Conservation (phyloP, 2,888 invertebrate species). For the Cantharis nigra region DNA sequence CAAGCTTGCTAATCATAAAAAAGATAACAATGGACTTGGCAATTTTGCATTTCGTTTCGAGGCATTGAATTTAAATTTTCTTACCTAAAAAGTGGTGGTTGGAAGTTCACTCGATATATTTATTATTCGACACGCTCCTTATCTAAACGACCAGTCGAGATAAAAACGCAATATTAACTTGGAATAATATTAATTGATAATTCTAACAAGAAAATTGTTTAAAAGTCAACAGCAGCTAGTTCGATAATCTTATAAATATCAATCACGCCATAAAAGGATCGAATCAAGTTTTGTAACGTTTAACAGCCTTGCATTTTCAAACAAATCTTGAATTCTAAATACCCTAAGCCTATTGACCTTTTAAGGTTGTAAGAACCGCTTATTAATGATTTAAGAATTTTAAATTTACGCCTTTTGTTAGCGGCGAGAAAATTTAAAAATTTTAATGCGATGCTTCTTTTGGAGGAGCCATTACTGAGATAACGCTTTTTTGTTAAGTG, state of each 20-base stretch:
- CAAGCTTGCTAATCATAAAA: not conserved
- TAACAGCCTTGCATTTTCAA: conserved; percentile 3
- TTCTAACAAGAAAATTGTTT: conserved; percentile 3
- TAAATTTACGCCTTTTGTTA: not conserved
- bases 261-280: conserved; percentile 10
- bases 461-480: not conserved
- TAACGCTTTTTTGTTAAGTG: not conserved
- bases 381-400: not conserved
- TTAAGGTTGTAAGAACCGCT: not conserved
- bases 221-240: not conserved
- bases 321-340: not conserved
- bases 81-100: not conserved
- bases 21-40: not conserved
- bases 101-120: not conserved
- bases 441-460: not conserved
- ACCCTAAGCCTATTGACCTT: not conserved
- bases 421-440: not conserved
- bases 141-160: not conserved
- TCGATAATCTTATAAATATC: conserved; percentile 8
- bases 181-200: not conserved
- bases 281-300: not conserved
- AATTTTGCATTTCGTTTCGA: not conserved
- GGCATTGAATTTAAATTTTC: not conserved
- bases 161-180: not conserved
- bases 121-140: not conserved